Evolutionary conservation across 2,888 invertebrate species (phyloP).

Genomic region (Thumatha senex): DNA sequence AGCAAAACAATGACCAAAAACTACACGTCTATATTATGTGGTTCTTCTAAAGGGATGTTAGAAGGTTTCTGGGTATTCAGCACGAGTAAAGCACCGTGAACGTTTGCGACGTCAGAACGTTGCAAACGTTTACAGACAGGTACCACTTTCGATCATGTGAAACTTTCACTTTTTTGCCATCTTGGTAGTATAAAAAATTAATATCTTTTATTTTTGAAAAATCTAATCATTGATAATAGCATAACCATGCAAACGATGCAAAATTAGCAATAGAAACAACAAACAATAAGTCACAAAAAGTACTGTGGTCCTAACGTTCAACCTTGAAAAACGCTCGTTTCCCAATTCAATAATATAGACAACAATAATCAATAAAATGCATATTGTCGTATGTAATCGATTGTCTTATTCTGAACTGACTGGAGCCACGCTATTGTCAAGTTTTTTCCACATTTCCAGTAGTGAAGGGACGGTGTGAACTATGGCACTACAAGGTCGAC

Average conservation of each 20-base stretch:
- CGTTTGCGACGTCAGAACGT: no score
- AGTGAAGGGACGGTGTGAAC: constrained; percentile 82
- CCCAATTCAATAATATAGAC: constrained; percentile 64
- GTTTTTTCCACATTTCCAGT: constrained; percentile 77
- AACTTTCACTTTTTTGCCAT: no score
- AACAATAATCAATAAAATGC: constrained; percentile 79
- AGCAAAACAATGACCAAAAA: no score
- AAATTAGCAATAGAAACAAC: constrained; percentile 12
- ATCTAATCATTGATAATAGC: neutral
- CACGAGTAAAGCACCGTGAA: no score
- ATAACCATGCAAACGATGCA: neutral
- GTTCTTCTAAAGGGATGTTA: no score
- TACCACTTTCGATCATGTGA: no score
- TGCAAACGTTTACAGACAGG: no score
- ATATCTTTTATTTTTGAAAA: no score
- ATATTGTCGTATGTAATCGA: constrained; percentile 74
- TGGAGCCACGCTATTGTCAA: constrained; percentile 72
- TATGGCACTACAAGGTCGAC: constrained; percentile 73
- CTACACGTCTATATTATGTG: no score
- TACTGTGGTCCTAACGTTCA: constrained; percentile 41
- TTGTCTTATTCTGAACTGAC: constrained; percentile 72
- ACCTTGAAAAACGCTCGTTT: constrained; percentile 64
- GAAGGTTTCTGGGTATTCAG: no score
- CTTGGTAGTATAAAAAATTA: no score
- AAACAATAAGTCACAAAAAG: constrained; percentile 40